phyloP scores from a whole-genome alignment of 1,140 invertebrate genomes.

The Sitodiplosis mosellana region DNA sequence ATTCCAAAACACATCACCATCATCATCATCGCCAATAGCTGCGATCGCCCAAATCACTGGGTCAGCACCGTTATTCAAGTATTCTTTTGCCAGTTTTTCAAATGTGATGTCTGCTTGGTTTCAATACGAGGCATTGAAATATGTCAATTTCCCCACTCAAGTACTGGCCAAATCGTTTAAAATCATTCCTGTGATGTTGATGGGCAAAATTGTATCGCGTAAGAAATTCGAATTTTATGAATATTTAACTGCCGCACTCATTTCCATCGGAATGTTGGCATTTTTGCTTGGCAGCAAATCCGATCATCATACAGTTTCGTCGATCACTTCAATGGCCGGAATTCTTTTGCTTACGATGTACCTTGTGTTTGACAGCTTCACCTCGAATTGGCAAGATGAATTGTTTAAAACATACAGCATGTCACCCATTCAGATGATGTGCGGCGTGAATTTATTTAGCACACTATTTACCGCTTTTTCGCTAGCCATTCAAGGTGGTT shows the following conservation, averaged over 20 bases:
- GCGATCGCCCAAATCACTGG: constrained; percentile 44
- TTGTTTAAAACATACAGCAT: constrained; percentile 72
- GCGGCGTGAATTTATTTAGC: constrained; percentile 89
- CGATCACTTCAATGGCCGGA: constrained; percentile 70
- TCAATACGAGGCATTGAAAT: constrained; percentile 98
- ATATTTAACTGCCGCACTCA: constrained; percentile 75
- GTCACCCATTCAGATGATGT: constrained; percentile 93
- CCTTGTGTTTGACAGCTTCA: constrained; percentile 94
- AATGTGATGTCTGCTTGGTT: constrained; percentile 99
- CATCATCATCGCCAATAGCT: constrained; percentile 11
- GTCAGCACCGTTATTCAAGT: constrained; percentile 82
- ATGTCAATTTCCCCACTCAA: constrained; percentile 94
- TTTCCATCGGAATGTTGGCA: constrained; percentile 82
- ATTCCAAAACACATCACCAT: not conserved
- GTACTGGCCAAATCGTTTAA: constrained; percentile 86
- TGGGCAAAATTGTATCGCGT: constrained; percentile 84
- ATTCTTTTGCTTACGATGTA: constrained; percentile 73
- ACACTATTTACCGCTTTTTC: constrained; percentile 79
- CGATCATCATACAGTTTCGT: constrained; percentile 32
- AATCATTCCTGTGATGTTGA: constrained; percentile 89
- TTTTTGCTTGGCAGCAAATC: constrained; percentile 58
- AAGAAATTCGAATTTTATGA: constrained; percentile 84
- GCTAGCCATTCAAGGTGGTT: constrained; percentile 68
- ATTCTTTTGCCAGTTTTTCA: constrained; percentile 89
- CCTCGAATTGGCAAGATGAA: constrained; percentile 92